Percentiles rank a stretch among this genome's conserved stretches.
Conservation (phyloP, 2,113 vertebrate genomes). For the Sander lucioperca region DNA sequence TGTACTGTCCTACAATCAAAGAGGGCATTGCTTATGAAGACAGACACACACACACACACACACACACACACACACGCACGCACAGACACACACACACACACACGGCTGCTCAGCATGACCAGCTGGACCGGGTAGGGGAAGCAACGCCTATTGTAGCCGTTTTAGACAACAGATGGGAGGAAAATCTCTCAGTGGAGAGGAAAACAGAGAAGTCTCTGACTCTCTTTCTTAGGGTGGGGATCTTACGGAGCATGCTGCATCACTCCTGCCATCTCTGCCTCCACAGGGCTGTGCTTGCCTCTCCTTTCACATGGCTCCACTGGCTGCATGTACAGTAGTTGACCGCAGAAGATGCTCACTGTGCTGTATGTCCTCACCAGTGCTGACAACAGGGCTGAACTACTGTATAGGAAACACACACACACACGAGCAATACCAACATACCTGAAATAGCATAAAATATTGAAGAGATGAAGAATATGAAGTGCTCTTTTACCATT, state of each 20-base stretch:
- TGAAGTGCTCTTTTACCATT: background rate
- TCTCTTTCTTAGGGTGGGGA: constrained; percentile 44
- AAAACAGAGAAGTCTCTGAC: constrained; percentile 27
- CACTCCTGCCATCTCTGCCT: constrained; percentile 67
- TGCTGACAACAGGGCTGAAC: background rate
- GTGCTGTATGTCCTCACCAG: background rate
- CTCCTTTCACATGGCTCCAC: constrained; percentile 54
- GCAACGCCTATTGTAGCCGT: constrained; percentile 87
- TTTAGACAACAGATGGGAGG: constrained; percentile 89
- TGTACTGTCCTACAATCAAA: background rate
- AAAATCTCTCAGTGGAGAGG: constrained; percentile 56
- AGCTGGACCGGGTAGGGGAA: constrained; percentile 80
- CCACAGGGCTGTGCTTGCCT: constrained; percentile 61
- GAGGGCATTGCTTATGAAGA: background rate
- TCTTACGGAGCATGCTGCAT: constrained; percentile 68
- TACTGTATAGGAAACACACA: background rate
- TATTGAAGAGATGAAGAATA: background rate
- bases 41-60: background rate
- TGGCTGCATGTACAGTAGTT: constrained; percentile 26
- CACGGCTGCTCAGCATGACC: constrained; percentile 85
- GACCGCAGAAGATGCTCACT: constrained; percentile 24
- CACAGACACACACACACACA: constrained; percentile 31
- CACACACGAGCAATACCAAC: background rate
- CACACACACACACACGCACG: background rate
- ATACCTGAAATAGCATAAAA: background rate